Evolutionary conservation across 2,888 invertebrate species (phyloP).

Genomic region (Galerucella nymphaeae): DNA sequence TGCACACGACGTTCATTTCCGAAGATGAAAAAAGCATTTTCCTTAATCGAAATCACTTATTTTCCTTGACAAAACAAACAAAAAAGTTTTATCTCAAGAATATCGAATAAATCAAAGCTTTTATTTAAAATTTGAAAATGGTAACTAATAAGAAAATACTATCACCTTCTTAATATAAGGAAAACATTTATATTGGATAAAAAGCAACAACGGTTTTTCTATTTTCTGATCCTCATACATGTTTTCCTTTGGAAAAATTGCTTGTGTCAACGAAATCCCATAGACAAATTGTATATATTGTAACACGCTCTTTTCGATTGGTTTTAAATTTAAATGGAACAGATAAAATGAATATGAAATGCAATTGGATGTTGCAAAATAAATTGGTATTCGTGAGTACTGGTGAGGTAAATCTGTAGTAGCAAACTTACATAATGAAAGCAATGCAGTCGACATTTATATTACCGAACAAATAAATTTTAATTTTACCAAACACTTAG

Average conservation of each 20-base stretch:
- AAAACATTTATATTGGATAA: not conserved
- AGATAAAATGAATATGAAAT: conserved; percentile 28
- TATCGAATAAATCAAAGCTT: conserved; percentile 24
- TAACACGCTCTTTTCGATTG: conserved; percentile 27
- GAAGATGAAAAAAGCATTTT: conserved; percentile 38
- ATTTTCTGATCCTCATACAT: not conserved
- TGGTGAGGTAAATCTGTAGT: not conserved
- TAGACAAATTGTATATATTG: conserved; percentile 33
- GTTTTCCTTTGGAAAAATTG: conserved; percentile 25
- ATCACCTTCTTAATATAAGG: too few relatives aligned
- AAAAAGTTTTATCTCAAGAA: conserved; percentile 26
- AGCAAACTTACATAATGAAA: not conserved
- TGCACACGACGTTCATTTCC: conserved; percentile 37
- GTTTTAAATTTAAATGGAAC: conserved; percentile 27
- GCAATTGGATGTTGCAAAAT: conserved; percentile 26
- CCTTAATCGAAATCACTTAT: conserved; percentile 39
- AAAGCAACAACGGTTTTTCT: not conserved
- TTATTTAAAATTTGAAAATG: conserved; percentile 5
- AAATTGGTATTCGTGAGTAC: conserved; percentile 16
- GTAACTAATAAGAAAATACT: not conserved
- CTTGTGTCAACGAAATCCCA: conserved; percentile 30
- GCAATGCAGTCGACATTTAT: not conserved
- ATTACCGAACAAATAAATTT: too few relatives aligned
- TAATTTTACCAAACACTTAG: too few relatives aligned
- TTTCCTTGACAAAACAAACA: conserved; percentile 37